Evolutionary conservation across 23 tunicate species (phyloP).

Genomic region (Oikopleura vanhoeffeni): DNA sequence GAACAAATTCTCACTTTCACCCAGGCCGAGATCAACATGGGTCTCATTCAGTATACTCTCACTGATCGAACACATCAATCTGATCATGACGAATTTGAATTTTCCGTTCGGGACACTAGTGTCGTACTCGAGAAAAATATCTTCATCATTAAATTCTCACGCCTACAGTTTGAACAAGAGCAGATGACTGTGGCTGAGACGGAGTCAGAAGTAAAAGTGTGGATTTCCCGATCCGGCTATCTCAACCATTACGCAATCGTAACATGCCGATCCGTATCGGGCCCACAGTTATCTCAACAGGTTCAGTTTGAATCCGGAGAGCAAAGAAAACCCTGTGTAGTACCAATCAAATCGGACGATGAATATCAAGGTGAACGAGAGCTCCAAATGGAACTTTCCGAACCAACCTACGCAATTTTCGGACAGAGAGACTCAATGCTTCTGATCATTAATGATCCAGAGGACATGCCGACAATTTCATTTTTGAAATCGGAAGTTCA

Average conservation of each 20-base stretch:
- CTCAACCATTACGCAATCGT: conserved; percentile 93
- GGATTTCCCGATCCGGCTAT: conserved; percentile 48
- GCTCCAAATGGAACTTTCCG: conserved; percentile 38
- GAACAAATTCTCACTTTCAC: conserved; percentile 34
- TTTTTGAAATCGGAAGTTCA: conserved; percentile 43
- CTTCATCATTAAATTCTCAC: conserved; percentile 27
- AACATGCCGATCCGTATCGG: conserved; percentile 30
- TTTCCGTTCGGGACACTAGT: conserved; percentile 61
- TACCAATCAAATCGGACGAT: conserved; percentile 50
- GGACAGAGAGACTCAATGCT: conserved; percentile 22
- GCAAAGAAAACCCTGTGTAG: conserved; percentile 53
- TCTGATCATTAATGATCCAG: conserved; percentile 50
- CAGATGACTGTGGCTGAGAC: conserved; percentile 28
- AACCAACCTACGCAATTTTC: conserved; percentile 67
- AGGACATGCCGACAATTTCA: conserved; percentile 53
- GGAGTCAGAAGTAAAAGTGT: conserved; percentile 29
- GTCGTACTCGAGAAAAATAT: conserved; percentile 68
- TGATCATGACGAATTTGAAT: conserved; percentile 71
- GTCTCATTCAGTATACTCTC: conserved; percentile 50
- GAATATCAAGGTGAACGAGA: conserved; percentile 53
- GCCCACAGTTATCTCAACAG: conserved; percentile 16
- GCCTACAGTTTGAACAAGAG: background rate
- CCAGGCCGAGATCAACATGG: conserved; percentile 69
- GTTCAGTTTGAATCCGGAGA: conserved; percentile 93
- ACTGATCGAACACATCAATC: conserved; percentile 24